phyloP scores from a whole-genome alignment of 2,113 vertebrate species.

The Asarcornis scutulata region DNA sequence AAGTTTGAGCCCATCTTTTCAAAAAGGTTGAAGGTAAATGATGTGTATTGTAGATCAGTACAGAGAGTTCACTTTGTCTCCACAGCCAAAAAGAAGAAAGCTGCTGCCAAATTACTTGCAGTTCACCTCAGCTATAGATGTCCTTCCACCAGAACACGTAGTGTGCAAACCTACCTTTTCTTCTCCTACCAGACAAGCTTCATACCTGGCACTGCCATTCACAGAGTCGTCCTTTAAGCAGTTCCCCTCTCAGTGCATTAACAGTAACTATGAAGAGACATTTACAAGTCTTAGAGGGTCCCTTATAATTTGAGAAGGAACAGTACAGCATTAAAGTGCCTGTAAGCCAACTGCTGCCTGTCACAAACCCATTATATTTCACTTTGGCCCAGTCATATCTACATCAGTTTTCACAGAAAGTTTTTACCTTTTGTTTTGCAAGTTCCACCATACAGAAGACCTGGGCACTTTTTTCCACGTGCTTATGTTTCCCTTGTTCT shows the following conservation, averaged over 20 bases:
- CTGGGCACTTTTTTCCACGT: background rate
- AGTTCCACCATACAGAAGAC: background rate
- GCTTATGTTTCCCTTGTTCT: background rate
- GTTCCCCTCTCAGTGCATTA: constrained; percentile 22
- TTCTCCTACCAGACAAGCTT: background rate
- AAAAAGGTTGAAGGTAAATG: background rate
- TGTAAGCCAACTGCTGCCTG: background rate
- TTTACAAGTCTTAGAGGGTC: background rate
- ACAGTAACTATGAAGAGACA: constrained; percentile 44
- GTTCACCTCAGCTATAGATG: background rate
- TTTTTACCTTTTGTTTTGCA: background rate
- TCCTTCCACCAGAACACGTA: background rate
- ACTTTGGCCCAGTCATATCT: background rate
- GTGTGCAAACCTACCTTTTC: background rate
- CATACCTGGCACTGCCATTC: constrained; percentile 69
- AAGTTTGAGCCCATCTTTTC: background rate
- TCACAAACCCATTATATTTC: background rate
- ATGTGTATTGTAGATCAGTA: rapidly evolving
- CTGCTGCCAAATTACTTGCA: background rate
- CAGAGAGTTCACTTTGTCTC: background rate
- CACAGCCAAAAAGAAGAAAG: background rate
- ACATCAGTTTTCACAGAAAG: background rate
- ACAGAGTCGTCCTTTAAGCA: constrained; percentile 38
- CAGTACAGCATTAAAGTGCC: rapidly evolving
- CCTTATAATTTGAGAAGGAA: background rate